These are phyloP conservation scores for Salticus scenicus DNA, from an alignment of 2,888 invertebrate genomes.

Conservation along the genomic window DNA sequence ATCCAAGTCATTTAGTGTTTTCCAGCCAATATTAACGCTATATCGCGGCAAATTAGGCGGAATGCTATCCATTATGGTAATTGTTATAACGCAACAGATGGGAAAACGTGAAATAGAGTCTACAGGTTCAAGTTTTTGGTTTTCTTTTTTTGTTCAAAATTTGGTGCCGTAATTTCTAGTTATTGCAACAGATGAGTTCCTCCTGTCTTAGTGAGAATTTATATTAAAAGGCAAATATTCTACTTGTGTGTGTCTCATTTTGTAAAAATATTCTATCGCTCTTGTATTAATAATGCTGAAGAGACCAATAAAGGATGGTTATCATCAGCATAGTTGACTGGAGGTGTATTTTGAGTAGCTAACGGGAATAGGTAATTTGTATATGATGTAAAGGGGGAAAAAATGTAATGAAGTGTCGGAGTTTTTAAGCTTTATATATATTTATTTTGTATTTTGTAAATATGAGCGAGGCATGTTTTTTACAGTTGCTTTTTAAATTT, in stretches of 20 bases:
- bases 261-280: slow-evolving; percentile 44
- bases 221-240: slow-evolving; percentile 60
- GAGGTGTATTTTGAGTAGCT: not conserved
- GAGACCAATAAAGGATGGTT: slow-evolving; percentile 30
- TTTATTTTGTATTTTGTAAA: no score
- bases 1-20: slow-evolving; percentile 62
- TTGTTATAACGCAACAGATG: slow-evolving; percentile 66
- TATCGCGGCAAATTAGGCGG: slow-evolving; percentile 59
- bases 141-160: slow-evolving; percentile 36
- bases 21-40: slow-evolving; percentile 65
- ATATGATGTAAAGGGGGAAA: no score
- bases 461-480: no score
- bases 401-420: no score
- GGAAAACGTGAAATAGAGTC: slow-evolving; percentile 56
- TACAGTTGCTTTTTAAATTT: no score
- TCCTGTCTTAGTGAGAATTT: slow-evolving; percentile 35
- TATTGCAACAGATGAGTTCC: slow-evolving; percentile 63
- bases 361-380: no score
- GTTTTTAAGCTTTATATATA: no score
- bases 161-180: slow-evolving; percentile 40
- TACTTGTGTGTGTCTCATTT: slow-evolving; percentile 46
- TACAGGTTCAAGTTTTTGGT: slow-evolving; percentile 18
- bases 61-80: slow-evolving; percentile 60
- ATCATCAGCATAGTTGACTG: slow-evolving; percentile 39
- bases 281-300: slow-evolving; percentile 47